Evolutionary conservation across 2,888 invertebrate genomes (phyloP), one percentile per base, ranked within the genome.

Genomic region (Nemoura dubitans): DNA sequence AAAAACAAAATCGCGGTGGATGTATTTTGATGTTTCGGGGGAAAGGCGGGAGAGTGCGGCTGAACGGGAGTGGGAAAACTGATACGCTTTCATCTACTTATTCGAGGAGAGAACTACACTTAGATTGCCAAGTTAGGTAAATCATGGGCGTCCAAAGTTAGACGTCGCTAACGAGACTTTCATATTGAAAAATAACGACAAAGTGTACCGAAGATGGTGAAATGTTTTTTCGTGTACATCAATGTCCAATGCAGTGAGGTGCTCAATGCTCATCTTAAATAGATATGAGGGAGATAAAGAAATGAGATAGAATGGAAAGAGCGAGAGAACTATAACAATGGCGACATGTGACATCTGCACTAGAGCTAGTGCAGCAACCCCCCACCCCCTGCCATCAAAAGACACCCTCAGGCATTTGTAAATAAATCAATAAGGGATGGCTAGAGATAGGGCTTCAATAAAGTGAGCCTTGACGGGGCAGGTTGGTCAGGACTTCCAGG

Each of bases 371-470:
- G 59, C 84, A 27, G 28, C 7, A 16, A 26, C 84, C 76, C 82
- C 43, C 86, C 29, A 25, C 30, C 83, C 42, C 30, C 26, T 6
- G 27, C 85, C 83, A 42, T 83, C 86, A 76, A 78, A 59, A 87
- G 83, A 87, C 87, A 82, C 86, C 87, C 86, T 59, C 43, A 42
- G 86, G 87, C 87, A 83, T 43, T 76, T 82, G 87, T 87, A 86
- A 86, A 87, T 87, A 87, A 87, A 87, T 87, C 87, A 87, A 87
- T 87, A 87, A 83, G 87, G 85, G 86, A 76, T 82, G 42, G 85
- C 85, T 27, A 83, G 86, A 78, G 83, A 36, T 80, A 76, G 86
- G 80, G 59, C 85, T 87, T 85, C 83, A 86, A 87, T 85, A 86
- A 87, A 85, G 86, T 83, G 87, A 86, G 59, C 59, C 59, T 28